These are phyloP conservation scores for Serrognathus titanus DNA, from an alignment of 2,888 invertebrate species.

Conservation along the genomic window DNA sequence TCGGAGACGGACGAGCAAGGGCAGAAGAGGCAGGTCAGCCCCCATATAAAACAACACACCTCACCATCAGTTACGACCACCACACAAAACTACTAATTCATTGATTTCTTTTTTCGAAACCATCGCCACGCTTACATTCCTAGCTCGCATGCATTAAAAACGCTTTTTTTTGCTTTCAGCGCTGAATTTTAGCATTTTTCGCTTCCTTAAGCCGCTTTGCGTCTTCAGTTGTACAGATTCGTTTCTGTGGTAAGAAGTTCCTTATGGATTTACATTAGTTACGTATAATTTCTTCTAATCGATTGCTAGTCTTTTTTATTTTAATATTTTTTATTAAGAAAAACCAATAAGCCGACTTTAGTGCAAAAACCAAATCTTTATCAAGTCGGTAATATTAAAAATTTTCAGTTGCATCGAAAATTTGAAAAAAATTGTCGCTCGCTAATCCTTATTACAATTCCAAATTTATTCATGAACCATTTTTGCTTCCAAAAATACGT, in stretches of 20 bases:
- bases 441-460: too few relatives aligned
- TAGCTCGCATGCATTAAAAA: background rate
- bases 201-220: background rate
- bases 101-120: too few relatives aligned
- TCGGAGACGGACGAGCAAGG: slow-evolving; percentile 40
- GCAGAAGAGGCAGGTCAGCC: slow-evolving; percentile 46
- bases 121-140: too few relatives aligned
- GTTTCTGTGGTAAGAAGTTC: background rate
- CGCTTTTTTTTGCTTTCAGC: slow-evolving; percentile 1
- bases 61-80: slow-evolving; percentile 4
- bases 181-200: slow-evolving; percentile 3
- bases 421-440: too few relatives aligned
- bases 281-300: background rate
- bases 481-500: too few relatives aligned
- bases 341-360: too few relatives aligned
- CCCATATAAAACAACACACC: slow-evolving; percentile 26
- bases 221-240: background rate
- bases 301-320: background rate
- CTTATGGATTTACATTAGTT: background rate
- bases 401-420: too few relatives aligned
- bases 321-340: too few relatives aligned
- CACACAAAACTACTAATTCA: too few relatives aligned
- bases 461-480: too few relatives aligned
- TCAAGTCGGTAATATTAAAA: too few relatives aligned
- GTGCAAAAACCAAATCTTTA: too few relatives aligned